Evolutionary conservation across 2,797 vertebrate genomes (phyloP), one percentile per base, ranked within the genome.

Genomic region (Anolis apletophallus): DNA sequence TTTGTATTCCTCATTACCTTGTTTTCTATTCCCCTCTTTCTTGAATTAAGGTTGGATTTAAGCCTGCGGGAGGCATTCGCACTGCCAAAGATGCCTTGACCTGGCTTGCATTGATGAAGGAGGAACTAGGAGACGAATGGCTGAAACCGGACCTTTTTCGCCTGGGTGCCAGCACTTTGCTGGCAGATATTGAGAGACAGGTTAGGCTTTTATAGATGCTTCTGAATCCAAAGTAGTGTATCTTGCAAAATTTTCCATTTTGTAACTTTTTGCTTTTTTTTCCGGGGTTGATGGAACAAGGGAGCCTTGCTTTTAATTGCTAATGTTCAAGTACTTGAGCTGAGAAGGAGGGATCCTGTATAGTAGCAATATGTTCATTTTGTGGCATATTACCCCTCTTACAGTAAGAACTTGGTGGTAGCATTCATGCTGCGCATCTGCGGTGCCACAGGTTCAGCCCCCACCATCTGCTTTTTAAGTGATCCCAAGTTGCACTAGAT

Each of bases 61-160:
- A 99, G 80, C 99, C 99, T 0, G 99, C 98, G 0, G 98, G 98
- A 29, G 98, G 99, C 67, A 99, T 99, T 94, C 97, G 98, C 17
- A 99, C 95, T 0, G 98, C 98, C 0, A 97, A 97, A 88, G 98
- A 99, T 80, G 96, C 98, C 3, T 92, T 99, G 71, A 96, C 97
- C 3, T 99, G 99, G 99, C 97, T 99, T 5, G 96, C 93, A 19
- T 96, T 99, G 79, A 97, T 99, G 75, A 98, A 99, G 94, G 97
- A 99, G 75, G 99, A 99, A 81, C 95, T 99, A 19, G 98, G 98
- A 1, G 91, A 96, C 1, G 97, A 98, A 34, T 99, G 99, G 98
- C 95, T 99, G 69, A 93, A 88, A 3, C 97, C 98, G 1, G 92
- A 96, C 40, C 97, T 99, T 73, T 99, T 99, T 88, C 97, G 98